Percentiles rank a stretch among this genome's conserved stretches.
Evolutionary conservation across 92 coral and sea anemone species (phyloP).

Genomic region (Siderastrea siderea): DNA sequence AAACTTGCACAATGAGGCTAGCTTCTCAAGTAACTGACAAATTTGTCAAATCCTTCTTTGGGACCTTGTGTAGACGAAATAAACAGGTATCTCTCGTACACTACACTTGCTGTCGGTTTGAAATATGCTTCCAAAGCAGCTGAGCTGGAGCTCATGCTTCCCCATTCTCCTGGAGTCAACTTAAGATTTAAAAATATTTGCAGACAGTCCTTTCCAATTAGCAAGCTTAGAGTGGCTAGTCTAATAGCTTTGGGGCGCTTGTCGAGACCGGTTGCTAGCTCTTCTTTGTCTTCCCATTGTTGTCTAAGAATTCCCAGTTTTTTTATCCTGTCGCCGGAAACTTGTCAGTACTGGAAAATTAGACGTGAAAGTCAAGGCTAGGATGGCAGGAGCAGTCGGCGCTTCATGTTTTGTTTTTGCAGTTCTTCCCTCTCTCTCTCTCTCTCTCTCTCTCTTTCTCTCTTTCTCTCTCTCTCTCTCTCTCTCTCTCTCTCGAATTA

Average conservation of each 20-base stretch:
- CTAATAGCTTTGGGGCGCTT: conserved; percentile 28
- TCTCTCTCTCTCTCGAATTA: too few relatives aligned
- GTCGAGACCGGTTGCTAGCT: conserved; percentile 48
- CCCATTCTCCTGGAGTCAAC: conserved; percentile 37
- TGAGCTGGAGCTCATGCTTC: conserved; percentile 14
- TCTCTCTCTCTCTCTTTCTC: too few relatives aligned
- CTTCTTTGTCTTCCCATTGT: conserved; percentile 24
- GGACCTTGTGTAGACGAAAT: too few relatives aligned
- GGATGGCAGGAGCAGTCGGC: too few relatives aligned
- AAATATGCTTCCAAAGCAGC: conserved; percentile 54
- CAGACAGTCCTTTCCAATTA: conserved; percentile 71
- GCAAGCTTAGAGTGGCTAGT: conserved; percentile 57
- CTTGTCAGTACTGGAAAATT: conserved; percentile 33
- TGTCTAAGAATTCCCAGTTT: neutral
- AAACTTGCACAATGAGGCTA: too few relatives aligned
- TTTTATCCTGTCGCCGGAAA: conserved; percentile 19
- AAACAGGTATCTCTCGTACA: too few relatives aligned
- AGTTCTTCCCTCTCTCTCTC: too few relatives aligned
- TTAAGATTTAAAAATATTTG: conserved; percentile 38
- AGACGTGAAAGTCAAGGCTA: conserved; percentile 4
- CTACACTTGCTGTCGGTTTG: conserved; percentile 54
- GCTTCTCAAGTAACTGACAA: too few relatives aligned
- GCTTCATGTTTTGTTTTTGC: too few relatives aligned
- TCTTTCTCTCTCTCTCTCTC: too few relatives aligned
- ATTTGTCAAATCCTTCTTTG: too few relatives aligned